These are phyloP conservation scores for Calyptommatus sinebrachiatus DNA, from an alignment of 2,113 vertebrate species.

Conservation along the genomic window DNA sequence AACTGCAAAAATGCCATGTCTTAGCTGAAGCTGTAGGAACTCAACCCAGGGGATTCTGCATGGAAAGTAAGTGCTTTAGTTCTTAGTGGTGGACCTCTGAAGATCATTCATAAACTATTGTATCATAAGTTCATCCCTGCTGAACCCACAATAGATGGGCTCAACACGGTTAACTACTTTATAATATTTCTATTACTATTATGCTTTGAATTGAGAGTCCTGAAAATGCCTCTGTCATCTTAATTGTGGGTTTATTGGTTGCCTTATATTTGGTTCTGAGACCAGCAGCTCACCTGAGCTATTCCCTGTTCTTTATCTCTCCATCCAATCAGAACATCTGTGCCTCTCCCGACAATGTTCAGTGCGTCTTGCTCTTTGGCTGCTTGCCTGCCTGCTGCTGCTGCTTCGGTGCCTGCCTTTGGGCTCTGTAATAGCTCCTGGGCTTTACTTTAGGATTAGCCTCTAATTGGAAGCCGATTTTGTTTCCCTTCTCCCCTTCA, in stretches of 20 bases:
- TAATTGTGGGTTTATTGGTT: background rate
- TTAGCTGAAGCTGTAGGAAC: too few relatives aligned
- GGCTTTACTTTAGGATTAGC: slow-evolving; percentile 80
- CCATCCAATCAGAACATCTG: background rate
- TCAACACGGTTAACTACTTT: background rate
- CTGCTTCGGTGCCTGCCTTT: slow-evolving; percentile 20
- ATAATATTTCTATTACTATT: background rate
- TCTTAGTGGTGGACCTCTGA: too few relatives aligned
- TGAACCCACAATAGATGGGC: background rate
- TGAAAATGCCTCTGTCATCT: background rate
- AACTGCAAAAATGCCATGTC: too few relatives aligned
- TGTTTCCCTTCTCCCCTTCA: slow-evolving; percentile 71
- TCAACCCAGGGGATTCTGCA: too few relatives aligned
- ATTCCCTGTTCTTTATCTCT: background rate
- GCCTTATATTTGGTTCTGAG: background rate
- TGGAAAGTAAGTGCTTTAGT: too few relatives aligned
- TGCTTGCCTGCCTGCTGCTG: background rate
- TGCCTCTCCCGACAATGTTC: background rate
- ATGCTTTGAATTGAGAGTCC: background rate
- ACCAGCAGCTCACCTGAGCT: background rate
- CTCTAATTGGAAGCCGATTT: slow-evolving; percentile 79
- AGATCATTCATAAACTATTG: background rate
- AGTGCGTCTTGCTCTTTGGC: background rate
- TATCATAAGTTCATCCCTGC: background rate
- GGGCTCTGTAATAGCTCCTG: slow-evolving; percentile 64